Conservation (phyloP, 2,113 vertebrate genomes). For the Boulengeromyrus knoepffleri region DNA sequence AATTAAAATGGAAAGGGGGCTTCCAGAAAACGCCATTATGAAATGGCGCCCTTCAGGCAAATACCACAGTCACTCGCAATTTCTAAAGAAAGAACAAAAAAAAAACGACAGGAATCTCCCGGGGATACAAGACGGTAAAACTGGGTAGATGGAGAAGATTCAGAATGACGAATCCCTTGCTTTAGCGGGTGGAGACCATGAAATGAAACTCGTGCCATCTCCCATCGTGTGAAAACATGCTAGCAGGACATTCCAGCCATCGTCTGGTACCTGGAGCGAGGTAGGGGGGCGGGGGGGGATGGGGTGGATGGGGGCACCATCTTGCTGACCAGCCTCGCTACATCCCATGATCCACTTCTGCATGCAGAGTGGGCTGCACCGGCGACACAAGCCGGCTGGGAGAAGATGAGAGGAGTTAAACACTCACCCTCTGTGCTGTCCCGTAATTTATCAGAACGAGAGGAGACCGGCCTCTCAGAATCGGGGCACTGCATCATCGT, state of each 20-base stretch:
- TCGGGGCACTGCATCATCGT: not conserved
- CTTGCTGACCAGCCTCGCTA: not conserved
- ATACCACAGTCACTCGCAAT: not conserved
- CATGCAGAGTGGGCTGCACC: not conserved
- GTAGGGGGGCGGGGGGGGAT: not conserved
- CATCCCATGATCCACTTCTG: not conserved
- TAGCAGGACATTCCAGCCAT: not conserved
- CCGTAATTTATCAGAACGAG: not conserved
- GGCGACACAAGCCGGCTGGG: not conserved
- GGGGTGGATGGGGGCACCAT: not conserved
- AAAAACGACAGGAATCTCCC: not conserved
- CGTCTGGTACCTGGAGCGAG: not conserved
- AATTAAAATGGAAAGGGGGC: slow-evolving; percentile 20
- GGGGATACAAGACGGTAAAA: not conserved
- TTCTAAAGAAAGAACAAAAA: not conserved
- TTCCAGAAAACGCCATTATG: not conserved
- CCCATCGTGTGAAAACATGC: not conserved
- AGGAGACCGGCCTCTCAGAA: not conserved
- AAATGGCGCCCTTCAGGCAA: slow-evolving; percentile 3
- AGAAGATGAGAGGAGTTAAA: not conserved
- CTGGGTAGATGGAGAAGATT: not conserved
- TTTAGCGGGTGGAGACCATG: not conserved
- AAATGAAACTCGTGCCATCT: not conserved
- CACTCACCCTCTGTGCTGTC: not conserved
- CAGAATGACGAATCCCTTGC: not conserved